Conservation (phyloP, 2,113 vertebrate genomes). For the Calidris pugnax region DNA sequence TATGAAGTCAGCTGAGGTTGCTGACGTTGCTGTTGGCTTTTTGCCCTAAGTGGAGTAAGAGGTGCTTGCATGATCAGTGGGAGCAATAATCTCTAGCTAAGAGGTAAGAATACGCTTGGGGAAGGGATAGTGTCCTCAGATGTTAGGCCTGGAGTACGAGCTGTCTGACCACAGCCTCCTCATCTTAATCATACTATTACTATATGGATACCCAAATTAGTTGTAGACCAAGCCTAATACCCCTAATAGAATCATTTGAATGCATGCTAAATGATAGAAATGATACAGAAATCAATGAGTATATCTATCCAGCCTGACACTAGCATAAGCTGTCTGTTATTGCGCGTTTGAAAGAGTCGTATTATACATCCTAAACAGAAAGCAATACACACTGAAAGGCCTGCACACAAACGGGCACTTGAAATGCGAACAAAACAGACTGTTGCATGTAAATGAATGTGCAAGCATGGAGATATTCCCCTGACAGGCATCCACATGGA, state of each 20-base stretch:
- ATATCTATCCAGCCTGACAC: not conserved
- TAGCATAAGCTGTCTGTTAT: not conserved
- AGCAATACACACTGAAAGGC: not conserved
- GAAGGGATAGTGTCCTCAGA: not conserved
- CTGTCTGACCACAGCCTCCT: not conserved
- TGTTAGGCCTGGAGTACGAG: not conserved
- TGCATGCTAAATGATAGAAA: not conserved
- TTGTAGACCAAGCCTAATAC: not conserved
- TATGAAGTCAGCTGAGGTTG: not conserved
- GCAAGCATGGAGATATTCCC: slow-evolving; percentile 34
- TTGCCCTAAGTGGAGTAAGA: not conserved
- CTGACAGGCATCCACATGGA: not conserved
- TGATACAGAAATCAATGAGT: not conserved
- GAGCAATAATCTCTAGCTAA: not conserved
- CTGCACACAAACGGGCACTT: slow-evolving; percentile 6
- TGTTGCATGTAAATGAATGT: slow-evolving; percentile 39
- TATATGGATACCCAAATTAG: not conserved
- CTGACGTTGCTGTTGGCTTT: not conserved
- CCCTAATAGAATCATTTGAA: not conserved
- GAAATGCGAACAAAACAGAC: slow-evolving; percentile 36
- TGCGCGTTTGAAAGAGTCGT: not conserved
- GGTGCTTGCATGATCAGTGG: not conserved
- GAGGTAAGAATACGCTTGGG: not conserved
- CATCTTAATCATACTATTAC: not conserved
- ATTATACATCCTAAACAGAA: slow-evolving; percentile 19